Evolutionary conservation across 2,797 vertebrate species (phyloP).

Genomic region (Fundulus diaphanus): DNA sequence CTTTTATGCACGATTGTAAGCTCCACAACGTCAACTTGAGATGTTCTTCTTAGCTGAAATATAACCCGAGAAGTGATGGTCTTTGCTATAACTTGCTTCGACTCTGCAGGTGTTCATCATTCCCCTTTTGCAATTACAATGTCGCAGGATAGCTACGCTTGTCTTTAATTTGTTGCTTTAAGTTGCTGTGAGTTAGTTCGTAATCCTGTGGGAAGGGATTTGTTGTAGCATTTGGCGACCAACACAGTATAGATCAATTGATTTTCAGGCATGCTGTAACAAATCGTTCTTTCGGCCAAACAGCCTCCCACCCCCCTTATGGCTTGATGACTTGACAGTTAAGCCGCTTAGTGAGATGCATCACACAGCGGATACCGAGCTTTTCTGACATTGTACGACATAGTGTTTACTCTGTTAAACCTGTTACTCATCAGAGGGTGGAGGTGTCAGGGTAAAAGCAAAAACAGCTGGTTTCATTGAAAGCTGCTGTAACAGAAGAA

Average conservation of each 20-base stretch:
- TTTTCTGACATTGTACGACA: constrained; percentile 43
- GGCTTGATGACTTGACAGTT: constrained; percentile 53
- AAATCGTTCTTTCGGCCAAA: constrained; percentile 46
- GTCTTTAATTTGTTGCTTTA: constrained; percentile 51
- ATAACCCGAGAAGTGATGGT: not conserved
- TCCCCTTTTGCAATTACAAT: constrained; percentile 15
- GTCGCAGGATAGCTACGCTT: constrained; percentile 14
- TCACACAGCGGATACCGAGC: constrained; percentile 35
- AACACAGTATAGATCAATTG: constrained; percentile 56
- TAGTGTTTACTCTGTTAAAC: constrained; percentile 49
- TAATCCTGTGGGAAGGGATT: constrained; percentile 45
- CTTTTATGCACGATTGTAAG: constrained; percentile 8
- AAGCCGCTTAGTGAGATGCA: constrained; percentile 63
- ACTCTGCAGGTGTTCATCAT: constrained; percentile 21
- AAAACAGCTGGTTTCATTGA: constrained; percentile 27
- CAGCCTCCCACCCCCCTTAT: constrained; percentile 44
- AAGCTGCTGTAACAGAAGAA: constrained; percentile 17
- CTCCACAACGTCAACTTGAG: not conserved
- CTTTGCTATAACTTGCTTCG: constrained; percentile 4
- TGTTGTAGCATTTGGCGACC: constrained; percentile 51
- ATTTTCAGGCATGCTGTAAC: constrained; percentile 48
- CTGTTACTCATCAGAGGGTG: constrained; percentile 50
- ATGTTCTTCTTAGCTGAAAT: constrained; percentile 1
- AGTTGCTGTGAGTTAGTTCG: constrained; percentile 46
- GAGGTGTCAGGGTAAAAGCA: constrained; percentile 51